Evolutionary conservation across 1,140 invertebrate genomes (phyloP).

Genomic region (Meloidogyne exigua): DNA sequence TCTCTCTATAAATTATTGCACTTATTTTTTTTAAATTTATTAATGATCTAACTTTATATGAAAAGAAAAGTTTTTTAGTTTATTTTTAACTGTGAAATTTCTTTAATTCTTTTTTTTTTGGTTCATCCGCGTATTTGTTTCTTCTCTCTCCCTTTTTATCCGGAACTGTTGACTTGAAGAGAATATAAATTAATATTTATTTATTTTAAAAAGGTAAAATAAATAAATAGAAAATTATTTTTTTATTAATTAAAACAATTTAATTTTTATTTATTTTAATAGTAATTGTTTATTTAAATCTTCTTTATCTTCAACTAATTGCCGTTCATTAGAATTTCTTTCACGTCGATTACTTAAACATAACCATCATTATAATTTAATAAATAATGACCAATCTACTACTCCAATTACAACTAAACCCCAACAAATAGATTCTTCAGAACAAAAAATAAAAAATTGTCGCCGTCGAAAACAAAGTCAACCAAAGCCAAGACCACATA

Average conservation of each 20-base stretch:
- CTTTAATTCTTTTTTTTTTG: neutral
- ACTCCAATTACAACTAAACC: neutral
- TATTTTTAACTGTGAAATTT: neutral
- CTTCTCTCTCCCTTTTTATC: no score
- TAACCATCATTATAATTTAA: conserved; percentile 2
- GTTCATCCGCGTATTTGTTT: neutral
- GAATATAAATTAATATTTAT: no score
- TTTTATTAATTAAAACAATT: neutral
- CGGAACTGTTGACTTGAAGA: neutral
- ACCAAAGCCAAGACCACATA: conserved; percentile 7
- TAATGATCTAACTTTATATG: neutral
- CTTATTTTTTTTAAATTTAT: no score
- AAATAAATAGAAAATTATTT: no score
- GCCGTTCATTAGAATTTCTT: neutral
- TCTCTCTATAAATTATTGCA: neutral
- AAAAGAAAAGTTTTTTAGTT: no score
- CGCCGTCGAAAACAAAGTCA: conserved; percentile 21
- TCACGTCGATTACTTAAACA: neutral
- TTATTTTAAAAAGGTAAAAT: no score
- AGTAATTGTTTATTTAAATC: no score
- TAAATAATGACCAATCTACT: no score
- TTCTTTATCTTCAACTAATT: neutral
- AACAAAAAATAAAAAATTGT: neutral
- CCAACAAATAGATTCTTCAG: neutral
- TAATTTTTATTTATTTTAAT: neutral